Evolutionary conservation across 2,113 vertebrate genomes (phyloP).

Genomic region (Oncorhynchus gorbuscha): DNA sequence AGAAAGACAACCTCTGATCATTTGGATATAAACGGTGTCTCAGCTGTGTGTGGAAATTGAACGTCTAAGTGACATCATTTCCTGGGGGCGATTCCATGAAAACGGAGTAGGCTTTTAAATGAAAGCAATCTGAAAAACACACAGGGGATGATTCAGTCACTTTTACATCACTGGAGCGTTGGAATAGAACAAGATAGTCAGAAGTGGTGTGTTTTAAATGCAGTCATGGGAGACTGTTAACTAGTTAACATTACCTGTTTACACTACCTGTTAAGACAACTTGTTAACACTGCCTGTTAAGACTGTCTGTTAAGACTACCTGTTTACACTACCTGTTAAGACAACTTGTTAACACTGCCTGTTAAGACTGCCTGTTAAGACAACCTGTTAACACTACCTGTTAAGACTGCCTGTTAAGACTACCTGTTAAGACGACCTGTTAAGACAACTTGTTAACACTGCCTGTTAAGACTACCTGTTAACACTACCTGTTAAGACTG

Average conservation of each 20-base stretch:
- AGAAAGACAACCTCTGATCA: neutral
- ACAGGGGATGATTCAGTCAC: neutral
- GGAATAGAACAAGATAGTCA: neutral
- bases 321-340: no score
- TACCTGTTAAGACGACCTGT: no score
- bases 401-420: no score
- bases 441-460: no score
- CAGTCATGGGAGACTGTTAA: neutral
- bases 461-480: no score
- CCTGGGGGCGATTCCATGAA: neutral
- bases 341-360: no score
- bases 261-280: no score
- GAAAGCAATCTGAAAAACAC: neutral
- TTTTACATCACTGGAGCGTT: neutral
- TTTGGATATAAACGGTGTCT: neutral
- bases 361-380: no score
- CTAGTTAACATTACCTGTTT: no score
- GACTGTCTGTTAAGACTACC: no score
- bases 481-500: accelerated
- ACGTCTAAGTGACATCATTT: neutral
- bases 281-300: no score
- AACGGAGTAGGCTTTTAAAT: neutral
- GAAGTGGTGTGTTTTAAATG: neutral
- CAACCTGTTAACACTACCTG: no score
- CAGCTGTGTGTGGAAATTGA: neutral